Base-by-base conservation (phyloP, 2,797 vertebrate species). In the Eleutherodactylus coqui region DNA sequence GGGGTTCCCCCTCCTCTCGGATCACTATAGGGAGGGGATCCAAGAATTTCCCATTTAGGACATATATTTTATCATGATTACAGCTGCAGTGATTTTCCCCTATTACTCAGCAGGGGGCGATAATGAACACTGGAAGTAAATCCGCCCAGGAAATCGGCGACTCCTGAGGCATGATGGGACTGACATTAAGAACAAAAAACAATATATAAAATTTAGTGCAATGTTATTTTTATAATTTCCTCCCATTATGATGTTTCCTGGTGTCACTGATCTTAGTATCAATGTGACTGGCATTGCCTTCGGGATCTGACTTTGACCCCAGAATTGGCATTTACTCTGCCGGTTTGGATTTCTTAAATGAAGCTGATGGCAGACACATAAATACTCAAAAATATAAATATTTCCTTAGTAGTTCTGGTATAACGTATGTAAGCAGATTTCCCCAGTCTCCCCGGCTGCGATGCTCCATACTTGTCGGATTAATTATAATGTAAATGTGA, bases 401-500 rank as follows among this genome's bases (percentile, higher is more conserved):
- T 58, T 77, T 77, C 45, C 24, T 78, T 58, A 60, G 34, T 29
- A 53, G 60, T 83, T 64, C 64, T 47, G 5, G 6, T 49, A 29
- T 67, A 67, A 67, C 51, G 21, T 47, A 43, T 81, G 55, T 82
- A 82, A 41, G 70, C 24, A 82, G 51, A 49, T 76, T 49, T 75
- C 43, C 73, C 67, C 41, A 38, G 69, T 75, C 58, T 51, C 79
- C 34, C 85, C 2, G 69, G 79, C 53, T 67, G 73, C 32, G 81
- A 83, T 75, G 53, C 78, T 47, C 55, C 43, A 47, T 69, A 58
- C 45, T 82, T 86, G 45, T 58, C 64, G 85, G 79, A 86, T 76
- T 86, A 86, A 82, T 86, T 82, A 82, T 86, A 76, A 76, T 82
- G 79, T 86, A 67, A 86, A 82, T 83, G 85, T 82, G 79, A 70